phyloP scores from a whole-genome alignment of 2,888 invertebrate species.

The Brassicogethes aeneus region DNA sequence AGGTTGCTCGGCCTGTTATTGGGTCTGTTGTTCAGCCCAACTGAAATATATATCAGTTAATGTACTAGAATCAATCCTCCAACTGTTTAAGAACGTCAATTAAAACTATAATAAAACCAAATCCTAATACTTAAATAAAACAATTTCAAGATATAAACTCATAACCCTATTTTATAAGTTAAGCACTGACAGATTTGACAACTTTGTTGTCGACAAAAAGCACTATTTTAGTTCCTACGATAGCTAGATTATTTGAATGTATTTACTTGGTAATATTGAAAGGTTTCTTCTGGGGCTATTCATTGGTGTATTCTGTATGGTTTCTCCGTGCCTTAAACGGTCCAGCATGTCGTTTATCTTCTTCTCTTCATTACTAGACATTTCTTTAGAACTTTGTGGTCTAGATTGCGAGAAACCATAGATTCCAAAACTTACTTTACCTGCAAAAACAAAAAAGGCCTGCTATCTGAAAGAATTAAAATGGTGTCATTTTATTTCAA shows the following conservation, averaged over 20 bases:
- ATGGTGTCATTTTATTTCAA: conserved; percentile 6
- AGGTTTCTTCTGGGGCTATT: conserved; percentile 13
- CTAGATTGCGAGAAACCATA: too few relatives aligned
- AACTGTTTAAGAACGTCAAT: too few relatives aligned
- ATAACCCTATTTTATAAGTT: neutral
- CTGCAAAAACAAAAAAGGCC: conserved; percentile 19
- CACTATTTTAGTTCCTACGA: neutral
- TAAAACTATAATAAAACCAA: too few relatives aligned
- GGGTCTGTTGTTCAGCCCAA: conserved; percentile 18
- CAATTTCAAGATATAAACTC: conserved; percentile 2
- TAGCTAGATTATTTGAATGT: neutral
- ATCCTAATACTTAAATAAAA: too few relatives aligned
- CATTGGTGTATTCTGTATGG: conserved; percentile 14
- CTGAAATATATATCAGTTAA: conserved; percentile 14
- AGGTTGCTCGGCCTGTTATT: conserved; percentile 48
- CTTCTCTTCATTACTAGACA: conserved; percentile 64
- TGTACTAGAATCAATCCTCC: too few relatives aligned
- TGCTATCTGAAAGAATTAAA: conserved; percentile 20
- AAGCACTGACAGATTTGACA: neutral
- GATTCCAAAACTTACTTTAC: conserved; percentile 19
- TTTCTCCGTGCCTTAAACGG: conserved; percentile 56
- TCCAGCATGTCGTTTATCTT: conserved; percentile 78
- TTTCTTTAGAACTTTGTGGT: conserved; percentile 30
- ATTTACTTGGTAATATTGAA: conserved; percentile 21
- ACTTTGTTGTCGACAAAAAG: neutral